A percentile compares a stretch with the other conserved stretches of the same genome.
phyloP scores from a whole-genome alignment of 2,888 invertebrate genomes.

The Coenonympha glycerion region DNA sequence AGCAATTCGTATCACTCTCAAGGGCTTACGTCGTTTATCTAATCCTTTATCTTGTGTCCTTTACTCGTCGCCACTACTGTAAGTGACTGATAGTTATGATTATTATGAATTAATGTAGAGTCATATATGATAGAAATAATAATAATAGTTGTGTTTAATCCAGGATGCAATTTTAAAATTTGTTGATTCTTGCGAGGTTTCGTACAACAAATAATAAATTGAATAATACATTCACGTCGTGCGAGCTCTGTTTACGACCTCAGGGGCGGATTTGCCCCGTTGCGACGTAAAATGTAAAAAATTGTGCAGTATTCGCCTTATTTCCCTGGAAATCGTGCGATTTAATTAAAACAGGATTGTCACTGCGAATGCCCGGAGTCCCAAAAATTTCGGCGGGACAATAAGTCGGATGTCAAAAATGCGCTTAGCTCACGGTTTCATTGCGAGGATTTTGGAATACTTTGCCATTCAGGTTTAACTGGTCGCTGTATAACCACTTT shows the following conservation, averaged over 20 bases:
- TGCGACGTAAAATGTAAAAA: slow-evolving; percentile 20
- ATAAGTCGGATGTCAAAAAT: background rate
- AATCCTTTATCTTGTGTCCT: too few species aligned
- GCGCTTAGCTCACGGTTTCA: too few species aligned
- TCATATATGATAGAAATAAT: too few species aligned
- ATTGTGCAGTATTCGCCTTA: slow-evolving; percentile 20
- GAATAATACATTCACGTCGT: slow-evolving; percentile 5
- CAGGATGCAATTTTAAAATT: background rate
- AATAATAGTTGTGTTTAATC: too few species aligned
- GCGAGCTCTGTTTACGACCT: slow-evolving; percentile 3
- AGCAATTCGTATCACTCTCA: too few species aligned
- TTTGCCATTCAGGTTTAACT: too few species aligned
- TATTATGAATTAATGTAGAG: too few species aligned
- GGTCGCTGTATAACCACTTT: too few species aligned
- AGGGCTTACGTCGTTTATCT: too few species aligned
- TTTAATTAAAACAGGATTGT: slow-evolving; percentile 25
- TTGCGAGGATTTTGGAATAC: too few species aligned
- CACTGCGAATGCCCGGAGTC: slow-evolving; percentile 3
- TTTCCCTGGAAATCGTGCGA: slow-evolving; percentile 25
- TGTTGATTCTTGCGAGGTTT: background rate
- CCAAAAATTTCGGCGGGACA: slow-evolving; percentile 1
- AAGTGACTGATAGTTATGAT: too few species aligned
- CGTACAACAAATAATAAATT: slow-evolving; percentile 1
- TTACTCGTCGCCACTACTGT: too few species aligned
- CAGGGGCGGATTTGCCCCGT: slow-evolving; percentile 8